These are phyloP conservation scores for Cheilosia pagana DNA, from an alignment of 2,888 invertebrate genomes.

Conservation along the genomic window DNA sequence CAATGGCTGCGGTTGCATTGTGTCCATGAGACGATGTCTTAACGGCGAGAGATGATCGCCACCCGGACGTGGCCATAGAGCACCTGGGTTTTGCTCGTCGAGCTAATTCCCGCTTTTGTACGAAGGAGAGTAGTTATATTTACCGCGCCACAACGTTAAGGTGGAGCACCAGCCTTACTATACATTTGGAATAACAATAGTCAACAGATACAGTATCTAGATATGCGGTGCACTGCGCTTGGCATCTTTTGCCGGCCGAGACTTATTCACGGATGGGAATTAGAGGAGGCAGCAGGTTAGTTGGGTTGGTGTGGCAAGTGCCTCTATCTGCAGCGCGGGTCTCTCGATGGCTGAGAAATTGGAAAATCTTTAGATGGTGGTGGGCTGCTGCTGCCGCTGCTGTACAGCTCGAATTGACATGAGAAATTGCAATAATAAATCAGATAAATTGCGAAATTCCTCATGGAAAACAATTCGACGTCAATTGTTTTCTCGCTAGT, in stretches of 20 bases:
- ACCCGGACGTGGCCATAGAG: conserved; percentile 66
- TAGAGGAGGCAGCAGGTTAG: conserved; percentile 56
- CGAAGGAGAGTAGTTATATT: conserved; percentile 49
- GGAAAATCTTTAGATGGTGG: conserved; percentile 57
- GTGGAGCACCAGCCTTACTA: conserved; percentile 18
- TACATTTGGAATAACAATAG: conserved; percentile 65
- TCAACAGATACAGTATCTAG: conserved; percentile 57
- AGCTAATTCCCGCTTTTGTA: conserved; percentile 71
- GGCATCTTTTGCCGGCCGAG: conserved; percentile 45
- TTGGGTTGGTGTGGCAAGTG: conserved; percentile 61
- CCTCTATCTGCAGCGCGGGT: conserved; percentile 17
- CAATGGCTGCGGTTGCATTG: conserved; percentile 17
- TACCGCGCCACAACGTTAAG: conserved; percentile 7
- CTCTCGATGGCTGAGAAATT: conserved; percentile 70
- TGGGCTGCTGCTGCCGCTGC: conserved; percentile 17
- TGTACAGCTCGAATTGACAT: conserved; percentile 62
- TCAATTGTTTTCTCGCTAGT: conserved; percentile 67
- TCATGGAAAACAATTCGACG: conserved; percentile 73
- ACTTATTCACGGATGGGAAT: conserved; percentile 53
- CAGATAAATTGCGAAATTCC: conserved; percentile 75
- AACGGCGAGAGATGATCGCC: conserved; percentile 63
- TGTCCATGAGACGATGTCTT: conserved; percentile 53
- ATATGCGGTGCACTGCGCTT: conserved; percentile 56
- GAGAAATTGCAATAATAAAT: conserved; percentile 75
- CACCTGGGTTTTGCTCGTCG: conserved; percentile 58